Base-by-base conservation (phyloP, 2,888 invertebrate genomes). In the Agrilus mali region DNA sequence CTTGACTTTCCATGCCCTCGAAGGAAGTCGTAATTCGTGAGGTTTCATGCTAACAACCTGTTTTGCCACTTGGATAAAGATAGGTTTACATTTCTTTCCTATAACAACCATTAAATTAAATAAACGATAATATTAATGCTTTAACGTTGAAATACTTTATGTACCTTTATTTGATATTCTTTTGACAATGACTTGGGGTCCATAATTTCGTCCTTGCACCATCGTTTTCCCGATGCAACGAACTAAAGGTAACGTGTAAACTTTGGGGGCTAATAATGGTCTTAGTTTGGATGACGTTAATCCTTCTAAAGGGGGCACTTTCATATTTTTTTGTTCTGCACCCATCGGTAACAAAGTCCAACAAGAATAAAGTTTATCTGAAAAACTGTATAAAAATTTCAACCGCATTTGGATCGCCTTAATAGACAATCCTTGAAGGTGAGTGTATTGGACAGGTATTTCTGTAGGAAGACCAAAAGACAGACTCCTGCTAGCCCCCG, bases 1-100 rank as follows among this genome's bases (percentile, higher is more conserved):
- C 58, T 78, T 78, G 40, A 73, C 73, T 63, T 79, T 79, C 80
- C 79, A 79, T 2, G 79, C 78, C 38, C 79, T 60, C 1, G 77
- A 74, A 4, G 78, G 78, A 31, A 80, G 61, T 15, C 78, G 58
- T 33, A 79, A 61, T 42, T 78, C 77, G 33, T 69, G 65, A 1
- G 75, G 67, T 45, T 70, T 68, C 55, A 78, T 67, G 2, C 14
- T 46, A 1, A 77, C 73, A 33, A 80, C 76, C 62, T 80, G 78
- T 47, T 72, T 69, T 1, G 77, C 77, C 33, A 78, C 71, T 64
- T 80, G 80, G 8, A 71, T 63, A 57, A 75, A 78, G 45, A 78
- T 77, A 13, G 78, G 75, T 51, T 73, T 72, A 46, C 71, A 70
- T 52, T 71, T 72, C 48, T 69, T 68, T 8, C 63, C 63, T 63